Evolutionary conservation across 2,888 invertebrate genomes (phyloP), one percentile per base, ranked within the genome.

Genomic region (Zygaena filipendulae): DNA sequence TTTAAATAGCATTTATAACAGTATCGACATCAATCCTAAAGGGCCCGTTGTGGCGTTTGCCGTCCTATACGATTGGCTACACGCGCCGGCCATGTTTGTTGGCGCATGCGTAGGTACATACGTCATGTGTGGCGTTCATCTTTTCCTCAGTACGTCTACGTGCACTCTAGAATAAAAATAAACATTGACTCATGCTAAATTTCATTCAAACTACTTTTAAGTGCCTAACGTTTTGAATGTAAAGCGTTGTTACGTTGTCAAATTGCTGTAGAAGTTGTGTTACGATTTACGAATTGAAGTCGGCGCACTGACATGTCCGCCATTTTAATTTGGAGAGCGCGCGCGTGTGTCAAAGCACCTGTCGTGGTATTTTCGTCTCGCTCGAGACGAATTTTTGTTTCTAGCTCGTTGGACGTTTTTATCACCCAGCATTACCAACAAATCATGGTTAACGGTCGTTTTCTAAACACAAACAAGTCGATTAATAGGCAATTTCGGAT

Each of bases 381-480:
- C 33, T 35, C 45, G 58, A 62, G 69, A 69, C 63, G 55, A 53
- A 67, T 64, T 62, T 59, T 56, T 57, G 51, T 47, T 47, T 52
- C 49, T 48, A 53, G 57, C 56, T 47, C 45, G 42, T 49, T 42
- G 47, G 70, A 66, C 70, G 61, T 63, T 70, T 70, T 72, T 67
- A 69, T 66, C 60, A 47, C 49, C 57, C 48, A 52, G 53, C 61
- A 69, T 68, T 61, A 61, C 53, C 59, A 43, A 74, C 67, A 75
- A 74, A 75, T 77, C 70, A 72, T 52, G 44, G 45, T 45, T 51
- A 68, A 75, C 67, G 58, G 70, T 52, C 62, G 49, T 64, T 66
- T 63, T 46, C 59, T 64, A 69, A 70, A 67, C 56, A 69, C 67
- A 66, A 69, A 74, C 75, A 72, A 69, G 64, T 59, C 61, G 61